A percentile compares a stretch with the other conserved stretches of the same genome.
phyloP scores from a whole-genome alignment of 2,888 invertebrate genomes.

The Eustalomyia histrio region DNA sequence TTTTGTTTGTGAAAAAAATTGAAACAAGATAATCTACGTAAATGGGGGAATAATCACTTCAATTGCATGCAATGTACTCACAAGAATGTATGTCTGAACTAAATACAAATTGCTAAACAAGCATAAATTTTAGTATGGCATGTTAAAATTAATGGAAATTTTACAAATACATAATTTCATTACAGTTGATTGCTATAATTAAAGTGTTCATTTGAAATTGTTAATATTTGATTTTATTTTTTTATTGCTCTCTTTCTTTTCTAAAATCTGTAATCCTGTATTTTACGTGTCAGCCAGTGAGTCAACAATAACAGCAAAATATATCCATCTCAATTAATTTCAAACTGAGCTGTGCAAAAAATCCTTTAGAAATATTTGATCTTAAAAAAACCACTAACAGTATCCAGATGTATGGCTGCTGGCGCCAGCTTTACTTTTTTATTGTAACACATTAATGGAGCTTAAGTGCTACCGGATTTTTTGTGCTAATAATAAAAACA shows the following conservation, averaged over 20 bases:
- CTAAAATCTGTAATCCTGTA: constrained; percentile 38
- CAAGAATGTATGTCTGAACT: neutral
- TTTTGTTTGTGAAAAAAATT: constrained; percentile 11
- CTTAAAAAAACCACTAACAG: constrained; percentile 10
- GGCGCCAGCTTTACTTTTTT: constrained; percentile 32
- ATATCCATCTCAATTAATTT: constrained; percentile 48
- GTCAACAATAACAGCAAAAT: constrained; percentile 23
- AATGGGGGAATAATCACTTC: constrained; percentile 53
- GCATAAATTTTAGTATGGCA: constrained; percentile 14
- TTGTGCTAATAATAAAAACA: neutral
- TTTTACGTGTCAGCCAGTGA: constrained; percentile 26
- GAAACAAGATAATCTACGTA: constrained; percentile 48
- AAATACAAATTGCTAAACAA: neutral
- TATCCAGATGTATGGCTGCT: constrained; percentile 47
- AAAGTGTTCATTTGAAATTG: constrained; percentile 4
- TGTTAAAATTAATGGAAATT: constrained; percentile 54
- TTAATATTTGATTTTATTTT: neutral
- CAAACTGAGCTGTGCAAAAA: constrained; percentile 31
- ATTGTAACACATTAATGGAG: constrained; percentile 46
- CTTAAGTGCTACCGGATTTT: constrained; percentile 25
- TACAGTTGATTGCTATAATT: constrained; percentile 56
- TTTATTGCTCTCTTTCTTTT: neutral
- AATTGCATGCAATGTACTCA: constrained; percentile 50
- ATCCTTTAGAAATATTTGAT: constrained; percentile 40
- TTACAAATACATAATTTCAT: constrained; percentile 51